These are phyloP conservation scores for Ctenoplectra terminalis DNA, from an alignment of 1,140 invertebrate species.

Conservation along the genomic window DNA sequence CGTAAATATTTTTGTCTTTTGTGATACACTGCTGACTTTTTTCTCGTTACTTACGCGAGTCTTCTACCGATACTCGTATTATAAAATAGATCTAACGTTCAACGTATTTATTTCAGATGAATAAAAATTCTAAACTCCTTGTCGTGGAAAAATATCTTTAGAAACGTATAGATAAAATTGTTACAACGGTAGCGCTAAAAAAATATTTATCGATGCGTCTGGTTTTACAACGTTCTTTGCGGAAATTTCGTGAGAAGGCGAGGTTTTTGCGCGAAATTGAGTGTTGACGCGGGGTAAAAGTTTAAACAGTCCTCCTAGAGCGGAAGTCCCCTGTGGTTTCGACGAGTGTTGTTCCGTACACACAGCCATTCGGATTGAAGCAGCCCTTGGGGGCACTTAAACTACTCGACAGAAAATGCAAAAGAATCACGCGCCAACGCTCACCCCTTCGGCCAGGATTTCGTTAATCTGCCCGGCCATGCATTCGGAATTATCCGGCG, in stretches of 20 bases:
- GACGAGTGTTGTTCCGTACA: constrained; percentile 46
- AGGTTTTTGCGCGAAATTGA: constrained; percentile 1
- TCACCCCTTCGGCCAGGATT: constrained; percentile 56
- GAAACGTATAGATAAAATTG: too few species aligned
- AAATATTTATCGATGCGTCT: too few species aligned
- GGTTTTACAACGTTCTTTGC: too few species aligned
- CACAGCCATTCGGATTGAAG: constrained; percentile 42
- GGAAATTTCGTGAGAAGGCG: neutral
- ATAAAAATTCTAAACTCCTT: too few species aligned
- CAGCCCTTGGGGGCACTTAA: constrained; percentile 59
- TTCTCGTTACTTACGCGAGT: too few species aligned
- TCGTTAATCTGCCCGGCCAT: constrained; percentile 57
- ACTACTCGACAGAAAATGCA: constrained; percentile 63
- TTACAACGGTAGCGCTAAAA: too few species aligned
- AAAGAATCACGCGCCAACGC: constrained; percentile 68
- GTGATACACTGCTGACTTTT: neutral
- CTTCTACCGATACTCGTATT: too few species aligned
- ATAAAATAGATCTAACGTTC: neutral
- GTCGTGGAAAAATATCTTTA: too few species aligned
- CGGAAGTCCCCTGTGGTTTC: constrained; percentile 56
- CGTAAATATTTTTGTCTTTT: neutral
- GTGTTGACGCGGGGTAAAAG: constrained; percentile 55
- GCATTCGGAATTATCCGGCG: constrained; percentile 58
- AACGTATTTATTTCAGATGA: too few species aligned
- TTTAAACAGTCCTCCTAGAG: constrained; percentile 60